Percentiles rank a stretch among this genome's conserved stretches.
phyloP scores from a whole-genome alignment of 2,797 vertebrate genomes.

The Enteromius paludinosus region DNA sequence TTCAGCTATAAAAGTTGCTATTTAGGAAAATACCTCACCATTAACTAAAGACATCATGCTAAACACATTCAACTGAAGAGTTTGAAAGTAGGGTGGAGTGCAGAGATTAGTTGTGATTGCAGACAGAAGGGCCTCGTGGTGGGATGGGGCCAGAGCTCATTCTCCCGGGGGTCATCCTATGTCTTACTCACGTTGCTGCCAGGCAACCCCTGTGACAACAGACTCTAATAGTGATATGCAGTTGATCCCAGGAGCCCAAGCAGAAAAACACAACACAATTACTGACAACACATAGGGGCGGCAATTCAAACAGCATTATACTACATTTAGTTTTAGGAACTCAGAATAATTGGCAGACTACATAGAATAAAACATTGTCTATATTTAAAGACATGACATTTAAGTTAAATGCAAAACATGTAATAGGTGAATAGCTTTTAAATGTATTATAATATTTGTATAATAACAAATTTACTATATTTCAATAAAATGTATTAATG shows the following conservation, averaged over 20 bases:
- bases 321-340: not conserved
- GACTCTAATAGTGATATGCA: conserved; percentile 4
- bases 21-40: not conserved
- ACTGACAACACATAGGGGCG: not conserved
- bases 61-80: conserved; percentile 2
- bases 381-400: not conserved
- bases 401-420: not conserved
- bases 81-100: conserved; percentile 1
- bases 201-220: conserved; percentile 37
- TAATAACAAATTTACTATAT: not conserved
- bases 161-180: conserved; percentile 34
- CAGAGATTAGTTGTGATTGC: conserved; percentile 16
- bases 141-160: conserved; percentile 15
- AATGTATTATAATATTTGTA: not conserved
- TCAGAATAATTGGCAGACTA: not conserved
- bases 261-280: conserved; percentile 30
- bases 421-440: not conserved
- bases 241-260: not conserved
- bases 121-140: conserved; percentile 39
- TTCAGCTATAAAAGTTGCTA: not conserved
- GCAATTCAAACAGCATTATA: not conserved
- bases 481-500: not conserved
- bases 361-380: not conserved
- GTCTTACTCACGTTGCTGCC: conserved; percentile 30
- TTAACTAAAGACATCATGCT: not conserved